These are phyloP conservation scores for Syngnathus typhle DNA, from an alignment of 2,113 vertebrate species.

Conservation along the genomic window DNA sequence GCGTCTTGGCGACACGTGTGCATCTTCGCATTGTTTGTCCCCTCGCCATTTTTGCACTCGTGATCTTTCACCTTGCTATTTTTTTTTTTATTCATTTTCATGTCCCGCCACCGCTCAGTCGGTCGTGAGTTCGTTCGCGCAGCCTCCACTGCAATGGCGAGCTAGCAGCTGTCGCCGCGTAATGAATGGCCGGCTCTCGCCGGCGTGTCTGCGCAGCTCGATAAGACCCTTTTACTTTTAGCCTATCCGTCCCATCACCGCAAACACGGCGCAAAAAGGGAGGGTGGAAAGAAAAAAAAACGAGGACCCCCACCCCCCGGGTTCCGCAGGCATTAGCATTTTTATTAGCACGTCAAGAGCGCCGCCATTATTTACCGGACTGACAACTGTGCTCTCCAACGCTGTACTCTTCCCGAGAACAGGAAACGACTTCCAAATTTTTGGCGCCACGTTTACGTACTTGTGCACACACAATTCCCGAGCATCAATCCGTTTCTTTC, in stretches of 20 bases:
- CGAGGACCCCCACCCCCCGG: slow-evolving; percentile 21
- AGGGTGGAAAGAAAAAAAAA: neutral
- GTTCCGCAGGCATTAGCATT: slow-evolving; percentile 55
- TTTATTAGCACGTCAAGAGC: slow-evolving; percentile 59
- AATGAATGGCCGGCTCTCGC: slow-evolving; percentile 62
- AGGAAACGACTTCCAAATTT: slow-evolving; percentile 10
- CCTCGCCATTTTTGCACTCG: slow-evolving; percentile 14
- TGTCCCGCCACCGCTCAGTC: slow-evolving; percentile 8
- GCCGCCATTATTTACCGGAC: slow-evolving; percentile 52
- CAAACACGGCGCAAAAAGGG: slow-evolving; percentile 17
- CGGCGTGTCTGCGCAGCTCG: slow-evolving; percentile 55
- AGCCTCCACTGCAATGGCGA: slow-evolving; percentile 24
- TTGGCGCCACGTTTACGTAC: neutral
- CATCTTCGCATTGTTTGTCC: neutral
- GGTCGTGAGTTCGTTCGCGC: neutral
- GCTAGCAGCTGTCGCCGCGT: slow-evolving; percentile 56
- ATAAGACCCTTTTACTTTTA: slow-evolving; percentile 57
- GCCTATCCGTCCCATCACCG: slow-evolving; percentile 58
- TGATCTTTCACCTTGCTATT: slow-evolving; percentile 39
- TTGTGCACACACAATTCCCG: neutral
- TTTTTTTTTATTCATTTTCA: slow-evolving; percentile 2
- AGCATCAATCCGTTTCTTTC: neutral
- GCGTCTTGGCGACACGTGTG: slow-evolving; percentile 14
- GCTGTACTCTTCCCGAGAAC: neutral
- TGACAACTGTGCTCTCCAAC: slow-evolving; percentile 19